Evolutionary conservation across 2,113 vertebrate genomes (phyloP).

Genomic region (Malaclemys terrapin): DNA sequence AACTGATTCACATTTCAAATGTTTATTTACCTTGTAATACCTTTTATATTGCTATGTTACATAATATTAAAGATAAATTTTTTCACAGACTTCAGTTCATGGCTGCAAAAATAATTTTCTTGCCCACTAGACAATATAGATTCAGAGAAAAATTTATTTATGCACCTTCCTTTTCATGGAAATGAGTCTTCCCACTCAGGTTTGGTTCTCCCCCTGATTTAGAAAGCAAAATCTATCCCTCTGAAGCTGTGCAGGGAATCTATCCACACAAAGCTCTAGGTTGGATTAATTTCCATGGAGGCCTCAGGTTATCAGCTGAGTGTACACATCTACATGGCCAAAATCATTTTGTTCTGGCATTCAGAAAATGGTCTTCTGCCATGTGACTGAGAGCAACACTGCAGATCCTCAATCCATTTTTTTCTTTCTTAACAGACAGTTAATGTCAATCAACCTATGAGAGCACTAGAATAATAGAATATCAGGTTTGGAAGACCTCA

Average conservation of each 20-base stretch:
- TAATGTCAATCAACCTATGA: background rate
- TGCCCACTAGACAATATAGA: background rate
- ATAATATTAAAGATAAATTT: background rate
- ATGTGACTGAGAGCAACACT: background rate
- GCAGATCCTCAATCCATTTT: background rate
- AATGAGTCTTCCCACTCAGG: background rate
- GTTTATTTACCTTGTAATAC: background rate
- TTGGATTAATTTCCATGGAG: background rate
- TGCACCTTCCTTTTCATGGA: background rate
- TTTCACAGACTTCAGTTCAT: background rate
- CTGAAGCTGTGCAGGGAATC: background rate
- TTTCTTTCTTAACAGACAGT: background rate
- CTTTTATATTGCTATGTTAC: background rate
- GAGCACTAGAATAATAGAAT: too few species aligned
- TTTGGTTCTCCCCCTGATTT: background rate
- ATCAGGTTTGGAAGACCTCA: too few species aligned
- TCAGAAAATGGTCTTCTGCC: background rate
- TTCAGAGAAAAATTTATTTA: constrained; percentile 13
- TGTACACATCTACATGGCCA: background rate
- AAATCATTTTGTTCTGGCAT: background rate
- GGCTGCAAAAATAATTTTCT: background rate
- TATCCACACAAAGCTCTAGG: background rate
- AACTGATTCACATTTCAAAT: constrained; percentile 13
- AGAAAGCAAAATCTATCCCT: background rate
- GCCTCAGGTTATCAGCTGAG: background rate